Base-by-base conservation (phyloP, 92 coral and sea anemone species). In the Palythoa grandiflora region DNA sequence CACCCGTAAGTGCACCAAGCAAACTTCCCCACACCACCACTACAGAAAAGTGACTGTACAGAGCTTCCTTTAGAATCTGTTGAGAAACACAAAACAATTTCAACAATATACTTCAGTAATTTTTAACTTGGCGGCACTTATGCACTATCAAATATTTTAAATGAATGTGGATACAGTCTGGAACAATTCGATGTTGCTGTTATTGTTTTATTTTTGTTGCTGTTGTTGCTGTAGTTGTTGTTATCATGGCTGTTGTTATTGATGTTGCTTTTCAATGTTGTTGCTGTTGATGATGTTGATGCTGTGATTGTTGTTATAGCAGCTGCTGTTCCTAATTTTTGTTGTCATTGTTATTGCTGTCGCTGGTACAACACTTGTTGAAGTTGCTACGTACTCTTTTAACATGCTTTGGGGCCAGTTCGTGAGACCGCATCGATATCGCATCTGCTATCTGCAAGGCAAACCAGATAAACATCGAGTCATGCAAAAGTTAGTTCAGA, bases 1-100 rank as follows among this genome's bases (percentile, higher is more conserved):
- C 90, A 77, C 98, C 98, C 38, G 90, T 90, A 19, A 94, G 35
- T 5, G 94, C 96, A 72, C 98, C 98, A 19, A 93, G 85, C 51
- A 94, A 85, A 83, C 89, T 84, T 47, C 98, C 98, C 98, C 98
- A 94, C 77, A 93, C 86, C 68, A 94, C 96, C 15, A 93, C 88
- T 88, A 91, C 88, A n/a, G 89, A 74, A 10, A 93, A 77, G 83
- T 94, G 96, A 13, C 86, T 75, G 80, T 94, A 94, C 61, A 94
- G 80, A 48, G 94, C 89, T 20, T 89, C 92, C 15, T 85, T 81
- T 20, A 94, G 89, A 47, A 94, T 79, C 98, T 94, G 90, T 54
- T 75, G 60, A 71, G 55, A 83, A 14, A 54, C 38, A 38, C 5
- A 28, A 10, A 1, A 5, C 6, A 70, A 20, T 7, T 9, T 10